Conservation (phyloP, 2,113 vertebrate genomes). For the Peucedramus taeniatus region DNA sequence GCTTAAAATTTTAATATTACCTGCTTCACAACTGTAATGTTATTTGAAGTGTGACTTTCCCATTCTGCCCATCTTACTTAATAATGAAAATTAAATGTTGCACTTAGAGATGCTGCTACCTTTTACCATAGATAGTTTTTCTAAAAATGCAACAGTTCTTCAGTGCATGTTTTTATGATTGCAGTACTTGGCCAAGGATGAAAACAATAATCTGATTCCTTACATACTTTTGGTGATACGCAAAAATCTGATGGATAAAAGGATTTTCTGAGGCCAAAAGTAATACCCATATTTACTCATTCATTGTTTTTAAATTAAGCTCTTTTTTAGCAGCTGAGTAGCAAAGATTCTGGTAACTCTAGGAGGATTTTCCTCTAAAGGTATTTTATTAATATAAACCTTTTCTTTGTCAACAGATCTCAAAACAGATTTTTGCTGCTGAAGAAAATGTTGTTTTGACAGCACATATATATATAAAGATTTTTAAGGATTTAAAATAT, state of each 20-base stretch:
- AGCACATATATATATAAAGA: background rate
- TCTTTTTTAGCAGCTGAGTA: background rate
- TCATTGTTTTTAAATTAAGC: background rate
- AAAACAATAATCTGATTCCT: constrained; percentile 70
- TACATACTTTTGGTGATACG: background rate
- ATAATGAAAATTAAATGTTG: background rate
- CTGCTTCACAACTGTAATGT: background rate
- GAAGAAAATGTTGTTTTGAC: background rate
- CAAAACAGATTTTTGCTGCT: background rate
- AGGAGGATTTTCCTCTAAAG: background rate
- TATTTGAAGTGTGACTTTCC: background rate
- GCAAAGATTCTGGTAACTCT: background rate
- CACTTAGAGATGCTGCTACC: background rate
- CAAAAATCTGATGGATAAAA: constrained; percentile 73
- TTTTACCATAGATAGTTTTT: background rate
- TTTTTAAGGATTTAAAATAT: background rate
- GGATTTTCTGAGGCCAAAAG: constrained; percentile 81
- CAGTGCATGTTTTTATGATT: background rate
- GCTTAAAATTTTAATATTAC: background rate
- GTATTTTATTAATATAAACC: background rate
- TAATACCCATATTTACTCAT: background rate
- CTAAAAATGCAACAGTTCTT: background rate
- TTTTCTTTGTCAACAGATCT: background rate
- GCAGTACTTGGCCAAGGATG: constrained; percentile 72
- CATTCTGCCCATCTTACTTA: background rate